phyloP scores from a whole-genome alignment of 2,888 invertebrate species.

The Caenorhabditis drosophilae region DNA sequence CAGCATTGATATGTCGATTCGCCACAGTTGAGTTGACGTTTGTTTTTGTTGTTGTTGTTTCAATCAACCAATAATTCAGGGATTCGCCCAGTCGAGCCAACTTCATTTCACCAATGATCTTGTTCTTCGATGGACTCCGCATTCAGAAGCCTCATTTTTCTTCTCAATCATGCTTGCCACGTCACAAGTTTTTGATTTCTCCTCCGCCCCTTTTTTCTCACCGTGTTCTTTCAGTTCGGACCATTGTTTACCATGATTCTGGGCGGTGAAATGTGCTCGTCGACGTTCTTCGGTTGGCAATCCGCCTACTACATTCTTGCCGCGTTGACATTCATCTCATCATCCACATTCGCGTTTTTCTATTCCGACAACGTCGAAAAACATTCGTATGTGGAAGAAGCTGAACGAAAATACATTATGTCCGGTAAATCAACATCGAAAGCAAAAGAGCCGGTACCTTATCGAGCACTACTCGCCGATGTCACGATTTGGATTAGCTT shows the following conservation, averaged over 20 bases:
- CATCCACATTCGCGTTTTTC: conserved; percentile 26
- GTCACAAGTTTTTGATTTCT: conserved; percentile 20
- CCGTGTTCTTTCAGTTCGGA: conserved; percentile 28
- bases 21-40: conserved; percentile 23
- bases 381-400: conserved; percentile 35
- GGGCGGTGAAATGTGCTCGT: conserved; percentile 49
- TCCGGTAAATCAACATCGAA: conserved; percentile 25
- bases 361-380: conserved; percentile 41
- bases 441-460: conserved; percentile 25
- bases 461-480: conserved; percentile 25
- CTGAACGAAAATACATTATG: conserved; percentile 35
- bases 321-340: conserved; percentile 25
- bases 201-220: background rate
- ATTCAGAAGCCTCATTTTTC: conserved; percentile 42
- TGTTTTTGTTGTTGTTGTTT: background rate
- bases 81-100: conserved; percentile 45
- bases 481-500: conserved; percentile 44
- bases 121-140: conserved; percentile 39
- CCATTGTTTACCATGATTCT: conserved; percentile 47
- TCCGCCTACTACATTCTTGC: conserved; percentile 40
- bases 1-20: conserved; percentile 40
- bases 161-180: conserved; percentile 43
- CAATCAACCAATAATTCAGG: conserved; percentile 6
- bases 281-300: conserved; percentile 41
- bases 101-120: conserved; percentile 45